These are phyloP conservation scores for Halcyon badia DNA, from an alignment of 2,797 vertebrate species.

Conservation along the genomic window DNA sequence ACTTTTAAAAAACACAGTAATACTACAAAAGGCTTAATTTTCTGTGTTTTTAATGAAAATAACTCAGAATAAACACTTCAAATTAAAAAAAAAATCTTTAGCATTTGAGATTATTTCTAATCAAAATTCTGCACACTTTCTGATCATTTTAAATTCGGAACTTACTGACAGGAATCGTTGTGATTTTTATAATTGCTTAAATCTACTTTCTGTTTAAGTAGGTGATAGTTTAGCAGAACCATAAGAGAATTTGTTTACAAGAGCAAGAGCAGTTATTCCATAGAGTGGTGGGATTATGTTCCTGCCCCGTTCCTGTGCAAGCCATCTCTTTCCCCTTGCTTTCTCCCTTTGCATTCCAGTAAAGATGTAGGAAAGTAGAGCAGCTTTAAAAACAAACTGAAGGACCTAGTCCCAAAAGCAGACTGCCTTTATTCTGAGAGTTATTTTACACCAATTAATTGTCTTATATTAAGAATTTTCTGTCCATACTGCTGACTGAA, in stretches of 20 bases:
- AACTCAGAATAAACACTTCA: not conserved
- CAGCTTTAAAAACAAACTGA: not conserved
- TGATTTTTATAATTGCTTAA: not conserved
- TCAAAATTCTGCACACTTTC: not conserved
- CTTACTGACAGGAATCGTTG: not conserved
- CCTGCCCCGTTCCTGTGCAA: not conserved
- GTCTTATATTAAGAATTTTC: not conserved
- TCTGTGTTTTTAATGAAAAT: not conserved
- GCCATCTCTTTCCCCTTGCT: fast-evolving
- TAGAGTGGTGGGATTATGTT: not conserved
- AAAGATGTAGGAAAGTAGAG: not conserved
- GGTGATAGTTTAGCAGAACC: not conserved
- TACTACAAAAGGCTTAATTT: not conserved
- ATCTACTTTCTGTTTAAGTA: not conserved
- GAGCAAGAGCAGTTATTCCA: not conserved
- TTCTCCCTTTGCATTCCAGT: not conserved
- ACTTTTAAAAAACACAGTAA: not conserved
- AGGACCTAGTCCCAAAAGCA: not conserved
- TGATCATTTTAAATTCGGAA: not conserved
- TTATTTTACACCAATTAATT: not conserved
- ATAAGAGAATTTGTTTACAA: not conserved
- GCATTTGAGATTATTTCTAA: not conserved
- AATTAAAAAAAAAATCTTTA: not conserved
- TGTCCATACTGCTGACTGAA: not conserved
- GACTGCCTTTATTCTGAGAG: not conserved